Percentiles rank a stretch among this genome's conserved stretches.
phyloP scores from a whole-genome alignment of 2,888 invertebrate genomes.

The Dexiosoma caninum region DNA sequence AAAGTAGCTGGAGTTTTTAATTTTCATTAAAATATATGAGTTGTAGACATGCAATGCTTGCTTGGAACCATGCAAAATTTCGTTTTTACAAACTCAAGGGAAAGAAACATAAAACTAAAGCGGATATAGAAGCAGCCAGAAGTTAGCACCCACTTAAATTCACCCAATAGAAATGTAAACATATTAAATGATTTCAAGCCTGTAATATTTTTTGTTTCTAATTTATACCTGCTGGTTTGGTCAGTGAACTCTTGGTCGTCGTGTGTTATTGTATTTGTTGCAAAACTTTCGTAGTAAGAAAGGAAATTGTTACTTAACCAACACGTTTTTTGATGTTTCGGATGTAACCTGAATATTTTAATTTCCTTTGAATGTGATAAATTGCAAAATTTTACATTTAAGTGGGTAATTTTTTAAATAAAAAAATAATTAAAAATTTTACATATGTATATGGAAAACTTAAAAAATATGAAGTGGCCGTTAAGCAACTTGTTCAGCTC shows the following conservation, averaged over 20 bases:
- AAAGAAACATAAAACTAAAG: neutral
- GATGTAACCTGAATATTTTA: slow-evolving; percentile 26
- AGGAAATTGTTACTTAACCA: slow-evolving; percentile 1
- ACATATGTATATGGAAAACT: too few species aligned
- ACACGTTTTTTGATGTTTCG: neutral
- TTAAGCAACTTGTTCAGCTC: too few species aligned
- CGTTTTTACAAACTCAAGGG: neutral
- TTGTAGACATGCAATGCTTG: slow-evolving; percentile 48
- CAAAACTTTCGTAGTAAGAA: neutral
- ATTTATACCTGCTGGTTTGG: neutral
- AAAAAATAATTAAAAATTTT: too few species aligned
- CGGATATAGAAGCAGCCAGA: slow-evolving; percentile 49
- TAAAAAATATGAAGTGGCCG: too few species aligned
- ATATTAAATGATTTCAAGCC: neutral
- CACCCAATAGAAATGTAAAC: neutral
- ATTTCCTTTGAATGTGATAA: slow-evolving; percentile 19
- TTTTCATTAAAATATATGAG: slow-evolving; percentile 36
- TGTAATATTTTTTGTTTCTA: neutral
- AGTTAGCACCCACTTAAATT: slow-evolving; percentile 58
- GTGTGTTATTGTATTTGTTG: neutral
- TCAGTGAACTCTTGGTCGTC: slow-evolving; percentile 45
- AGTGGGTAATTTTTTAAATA: neutral
- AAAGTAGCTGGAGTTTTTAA: neutral
- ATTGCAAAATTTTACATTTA: neutral
- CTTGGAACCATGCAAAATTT: neutral